Evolutionary conservation across 2,888 invertebrate species (phyloP).

Genomic region (Hypena proboscidalis): DNA sequence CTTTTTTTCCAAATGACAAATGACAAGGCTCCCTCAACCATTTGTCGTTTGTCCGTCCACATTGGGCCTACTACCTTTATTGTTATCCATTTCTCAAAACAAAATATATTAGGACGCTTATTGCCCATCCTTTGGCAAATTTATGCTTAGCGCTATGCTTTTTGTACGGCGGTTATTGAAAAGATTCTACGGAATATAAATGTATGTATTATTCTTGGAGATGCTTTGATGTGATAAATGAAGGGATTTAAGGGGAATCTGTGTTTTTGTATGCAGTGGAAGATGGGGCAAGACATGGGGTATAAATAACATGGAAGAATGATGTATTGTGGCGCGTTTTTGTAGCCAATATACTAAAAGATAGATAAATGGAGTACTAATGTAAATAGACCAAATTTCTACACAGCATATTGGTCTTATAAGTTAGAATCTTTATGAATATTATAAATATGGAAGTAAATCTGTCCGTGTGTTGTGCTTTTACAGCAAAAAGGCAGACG

Average conservation of each 20-base stretch:
- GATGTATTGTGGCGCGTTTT: too few species aligned
- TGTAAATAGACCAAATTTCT: too few species aligned
- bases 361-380: too few species aligned
- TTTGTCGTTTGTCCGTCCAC: slow-evolving; percentile 57
- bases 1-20: slow-evolving; percentile 66
- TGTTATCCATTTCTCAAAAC: slow-evolving; percentile 72
- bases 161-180: slow-evolving; percentile 25
- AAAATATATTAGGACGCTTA: slow-evolving; percentile 65
- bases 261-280: neutral
- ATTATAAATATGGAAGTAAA: too few species aligned
- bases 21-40: slow-evolving; percentile 57
- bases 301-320: too few species aligned
- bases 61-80: slow-evolving; percentile 61
- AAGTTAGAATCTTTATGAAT: too few species aligned
- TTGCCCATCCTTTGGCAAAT: slow-evolving; percentile 49
- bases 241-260: neutral
- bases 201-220: slow-evolving; percentile 15
- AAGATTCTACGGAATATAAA: slow-evolving; percentile 26
- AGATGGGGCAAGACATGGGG: neutral
- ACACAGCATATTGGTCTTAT: too few species aligned
- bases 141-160: slow-evolving; percentile 49
- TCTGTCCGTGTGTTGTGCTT: too few species aligned
- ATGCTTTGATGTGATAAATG: slow-evolving; percentile 2
- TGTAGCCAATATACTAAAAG: too few species aligned
- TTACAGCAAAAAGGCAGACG: too few species aligned